A percentile compares a stretch with the other conserved stretches of the same genome.
These are phyloP conservation scores for Hoplodrina blanda DNA, from an alignment of 2,888 invertebrate genomes.

Conservation along the genomic window DNA sequence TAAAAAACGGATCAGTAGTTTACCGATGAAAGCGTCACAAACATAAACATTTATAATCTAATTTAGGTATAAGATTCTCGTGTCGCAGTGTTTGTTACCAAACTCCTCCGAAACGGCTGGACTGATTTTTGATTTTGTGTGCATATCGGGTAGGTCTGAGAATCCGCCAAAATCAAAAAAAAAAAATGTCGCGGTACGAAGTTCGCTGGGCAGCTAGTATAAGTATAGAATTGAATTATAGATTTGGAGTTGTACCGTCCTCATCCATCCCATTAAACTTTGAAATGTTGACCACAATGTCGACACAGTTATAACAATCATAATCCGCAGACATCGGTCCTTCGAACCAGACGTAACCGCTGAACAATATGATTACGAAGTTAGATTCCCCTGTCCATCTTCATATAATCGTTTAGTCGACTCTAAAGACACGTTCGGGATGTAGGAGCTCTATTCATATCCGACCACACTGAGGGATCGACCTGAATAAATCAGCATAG, in stretches of 20 bases:
- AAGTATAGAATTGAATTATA: too few relatives aligned
- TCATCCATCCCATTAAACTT: neutral
- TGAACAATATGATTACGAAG: constrained; percentile 34
- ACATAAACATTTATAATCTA: too few relatives aligned
- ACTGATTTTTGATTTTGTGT: too few relatives aligned
- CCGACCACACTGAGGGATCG: constrained; percentile 17
- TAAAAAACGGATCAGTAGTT: too few relatives aligned
- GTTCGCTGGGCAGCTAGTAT: too few relatives aligned
- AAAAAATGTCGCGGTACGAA: too few relatives aligned
- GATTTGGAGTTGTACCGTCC: neutral
- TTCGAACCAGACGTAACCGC: constrained; percentile 27
- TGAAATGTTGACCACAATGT: neutral
- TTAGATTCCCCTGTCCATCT: constrained; percentile 46
- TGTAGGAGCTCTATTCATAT: constrained; percentile 42
- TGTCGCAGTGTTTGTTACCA: too few relatives aligned
- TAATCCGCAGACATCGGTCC: constrained; percentile 7
- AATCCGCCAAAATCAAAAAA: too few relatives aligned
- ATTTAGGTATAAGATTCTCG: too few relatives aligned
- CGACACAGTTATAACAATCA: neutral
- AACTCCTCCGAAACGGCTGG: too few relatives aligned
- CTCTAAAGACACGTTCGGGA: constrained; percentile 16
- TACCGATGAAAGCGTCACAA: too few relatives aligned
- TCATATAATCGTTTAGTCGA: constrained; percentile 34
- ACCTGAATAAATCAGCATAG: constrained; percentile 51
- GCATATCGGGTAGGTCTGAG: too few relatives aligned